Base-by-base conservation (phyloP, 2,797 vertebrate genomes). In the Scolopax bukidnonensis region DNA sequence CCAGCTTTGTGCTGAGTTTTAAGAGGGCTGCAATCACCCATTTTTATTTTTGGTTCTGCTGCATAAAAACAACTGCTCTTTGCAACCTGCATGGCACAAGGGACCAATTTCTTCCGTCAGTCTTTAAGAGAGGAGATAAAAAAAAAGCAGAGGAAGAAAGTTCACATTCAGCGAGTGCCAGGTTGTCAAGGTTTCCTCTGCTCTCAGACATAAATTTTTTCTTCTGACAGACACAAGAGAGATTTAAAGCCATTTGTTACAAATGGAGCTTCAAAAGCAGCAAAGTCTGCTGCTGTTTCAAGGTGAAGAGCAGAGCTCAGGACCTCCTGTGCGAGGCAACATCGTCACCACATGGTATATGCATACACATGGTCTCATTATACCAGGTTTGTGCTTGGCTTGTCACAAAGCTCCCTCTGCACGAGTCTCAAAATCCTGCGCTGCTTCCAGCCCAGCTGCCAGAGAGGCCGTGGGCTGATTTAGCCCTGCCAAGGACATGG, bases 161-260 rank as follows among this genome's bases (percentile, higher is more conserved):
- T 93, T 93, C 0, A 0, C 64, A 91, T 97, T 97, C 91, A 97
- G 71, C 0, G 0, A 85, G 47, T 89, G 96, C 95, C 96, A 96
- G 94, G 94, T 95, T 97, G 95, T 94, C 95, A 97, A 80, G 96
- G 96, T 95, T 97, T 93, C 89, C 87, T 89, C 36, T 85, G 81
- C 94, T 89, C 67, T 60, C 71, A 77, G 82, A 41, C 71, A 69
- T 24, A 25, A 33, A 32, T 75, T 76, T 90, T 79, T 91, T 63
- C 64, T 60, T 69, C 51, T 80, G 59, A 69, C 45, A 89, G 54
- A 57, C 61, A 61, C 41, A 76, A 73, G 70, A 81, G 28, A 80
- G 56, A 54, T 76, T 96, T 69, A 28, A 89, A 89, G 70, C 51
- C 2, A 0, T 47, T 73, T 36, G 28, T 47, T 83, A 82, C 71